These are phyloP conservation scores for Ornithoptera priamus DNA, from an alignment of 2,888 invertebrate genomes.

Conservation along the genomic window DNA sequence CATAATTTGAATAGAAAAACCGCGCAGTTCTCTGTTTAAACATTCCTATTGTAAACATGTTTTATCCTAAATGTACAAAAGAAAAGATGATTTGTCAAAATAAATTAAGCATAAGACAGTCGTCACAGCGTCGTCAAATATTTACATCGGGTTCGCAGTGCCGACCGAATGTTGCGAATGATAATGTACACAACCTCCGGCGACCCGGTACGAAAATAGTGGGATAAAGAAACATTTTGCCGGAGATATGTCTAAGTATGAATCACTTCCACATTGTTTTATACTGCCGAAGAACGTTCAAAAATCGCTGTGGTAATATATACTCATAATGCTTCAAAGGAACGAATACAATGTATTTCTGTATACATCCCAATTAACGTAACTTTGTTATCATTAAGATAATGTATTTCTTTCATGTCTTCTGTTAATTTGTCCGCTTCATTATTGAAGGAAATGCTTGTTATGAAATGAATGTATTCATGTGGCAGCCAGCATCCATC, in stretches of 20 bases:
- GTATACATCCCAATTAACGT: no score
- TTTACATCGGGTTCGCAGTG: slow-evolving; percentile 57
- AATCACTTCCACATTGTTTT: not conserved
- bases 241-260: not conserved
- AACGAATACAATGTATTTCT: no score
- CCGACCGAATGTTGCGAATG: slow-evolving; percentile 46
- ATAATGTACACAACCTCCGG: slow-evolving; percentile 46
- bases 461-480: no score
- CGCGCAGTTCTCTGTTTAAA: slow-evolving; percentile 28
- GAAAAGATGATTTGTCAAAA: slow-evolving; percentile 77
- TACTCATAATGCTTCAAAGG: no score
- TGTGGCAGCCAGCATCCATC: no score
- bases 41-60: slow-evolving; percentile 48
- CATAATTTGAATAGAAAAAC: not conserved
- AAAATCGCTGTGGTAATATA: no score
- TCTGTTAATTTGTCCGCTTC: no score
- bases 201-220: slow-evolving; percentile 28
- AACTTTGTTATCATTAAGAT: no score
- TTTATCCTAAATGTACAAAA: slow-evolving; percentile 46
- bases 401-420: no score
- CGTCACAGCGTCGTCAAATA: slow-evolving; percentile 70
- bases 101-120: slow-evolving; percentile 78
- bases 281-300: no score
- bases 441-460: no score
- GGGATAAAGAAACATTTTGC: not conserved